Evolutionary conservation across 2,797 vertebrate genomes (phyloP), one percentile per base, ranked within the genome.

Genomic region (Gallirallus australis): DNA sequence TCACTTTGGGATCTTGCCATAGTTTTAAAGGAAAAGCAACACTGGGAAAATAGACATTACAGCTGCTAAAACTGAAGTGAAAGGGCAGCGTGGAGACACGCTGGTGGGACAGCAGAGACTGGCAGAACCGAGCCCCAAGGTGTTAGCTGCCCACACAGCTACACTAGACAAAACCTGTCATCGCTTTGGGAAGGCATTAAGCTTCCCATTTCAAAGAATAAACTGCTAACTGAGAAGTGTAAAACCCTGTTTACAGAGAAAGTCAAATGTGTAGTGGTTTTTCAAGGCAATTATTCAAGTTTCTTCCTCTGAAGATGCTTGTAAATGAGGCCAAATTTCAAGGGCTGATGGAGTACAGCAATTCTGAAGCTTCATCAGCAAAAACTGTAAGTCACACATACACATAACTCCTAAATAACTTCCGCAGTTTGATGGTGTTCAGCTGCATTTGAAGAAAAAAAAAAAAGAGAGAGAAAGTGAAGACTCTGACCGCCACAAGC

Each of bases 381-480:
- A 52, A 52, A 52, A 52, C 28, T 9, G 3, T 25, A 27, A 50
- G 50, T 52, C 50, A 52, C 15, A 3, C 0, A 0, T 6, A 25
- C 27, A 33, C 31, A 12, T 3, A 42, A 47, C 33, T 24, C 52
- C 18, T 33, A 45, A 82, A 52, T 33, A 45, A 53, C 15, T 15
- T 11, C 48, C 15, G 19, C 39, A 33, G 52, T 5, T 82, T 35
- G n/a, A n/a, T n/a, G 13, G 30, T 14, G 5, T 2, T n/a, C 18
- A 48, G 5, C 76, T 37, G 15, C 3, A 3, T 1, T 10, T 9
- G 54, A 56, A 21, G 33, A 30, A 21, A 33, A 30, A 25, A 4
- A 19, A 21, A n/a, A 33, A 30, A 25, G 33, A 4, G 16, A 25
- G 4, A 20, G 40, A 24, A 42, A 50, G 12, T 7, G 31, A 75